Percentiles rank a stretch among this genome's conserved stretches.
Conservation (phyloP, 2,113 vertebrate genomes). For the Rhodinocichla rosea region DNA sequence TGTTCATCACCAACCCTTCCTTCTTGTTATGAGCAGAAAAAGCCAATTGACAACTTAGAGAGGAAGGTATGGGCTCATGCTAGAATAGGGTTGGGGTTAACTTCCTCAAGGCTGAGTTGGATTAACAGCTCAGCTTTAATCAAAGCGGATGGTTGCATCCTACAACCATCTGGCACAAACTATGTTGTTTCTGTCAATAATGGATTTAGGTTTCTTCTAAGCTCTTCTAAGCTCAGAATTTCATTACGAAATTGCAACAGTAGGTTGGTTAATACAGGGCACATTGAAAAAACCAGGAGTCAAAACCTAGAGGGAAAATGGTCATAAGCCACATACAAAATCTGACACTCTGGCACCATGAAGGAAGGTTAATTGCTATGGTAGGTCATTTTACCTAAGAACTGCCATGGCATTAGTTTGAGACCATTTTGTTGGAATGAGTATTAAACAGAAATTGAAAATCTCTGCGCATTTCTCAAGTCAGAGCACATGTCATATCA, state of each 20-base stretch:
- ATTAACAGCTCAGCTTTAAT: not conserved
- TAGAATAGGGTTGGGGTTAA: not conserved
- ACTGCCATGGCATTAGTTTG: not conserved
- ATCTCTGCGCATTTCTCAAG: not conserved
- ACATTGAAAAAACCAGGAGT: not conserved
- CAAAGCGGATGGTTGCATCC: not conserved
- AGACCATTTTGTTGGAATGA: not conserved
- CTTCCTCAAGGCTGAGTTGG: not conserved
- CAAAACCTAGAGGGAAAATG: not conserved
- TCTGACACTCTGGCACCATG: not conserved
- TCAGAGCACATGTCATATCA: not conserved
- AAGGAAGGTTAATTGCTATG: not conserved
- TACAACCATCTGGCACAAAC: not conserved
- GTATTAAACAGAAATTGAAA: not conserved
- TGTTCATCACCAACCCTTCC: not conserved
- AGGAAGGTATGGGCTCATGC: not conserved
- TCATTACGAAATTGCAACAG: conserved; percentile 11
- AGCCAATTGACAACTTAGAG: not conserved
- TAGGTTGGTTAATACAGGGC: not conserved
- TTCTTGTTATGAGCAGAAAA: not conserved
- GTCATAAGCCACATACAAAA: not conserved
- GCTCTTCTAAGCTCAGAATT: not conserved
- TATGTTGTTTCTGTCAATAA: not conserved
- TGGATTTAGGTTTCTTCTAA: not conserved
- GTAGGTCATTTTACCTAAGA: not conserved